These are phyloP conservation scores for Sapajus apella DNA, from an alignment of 2,113 vertebrate species.

Conservation along the genomic window DNA sequence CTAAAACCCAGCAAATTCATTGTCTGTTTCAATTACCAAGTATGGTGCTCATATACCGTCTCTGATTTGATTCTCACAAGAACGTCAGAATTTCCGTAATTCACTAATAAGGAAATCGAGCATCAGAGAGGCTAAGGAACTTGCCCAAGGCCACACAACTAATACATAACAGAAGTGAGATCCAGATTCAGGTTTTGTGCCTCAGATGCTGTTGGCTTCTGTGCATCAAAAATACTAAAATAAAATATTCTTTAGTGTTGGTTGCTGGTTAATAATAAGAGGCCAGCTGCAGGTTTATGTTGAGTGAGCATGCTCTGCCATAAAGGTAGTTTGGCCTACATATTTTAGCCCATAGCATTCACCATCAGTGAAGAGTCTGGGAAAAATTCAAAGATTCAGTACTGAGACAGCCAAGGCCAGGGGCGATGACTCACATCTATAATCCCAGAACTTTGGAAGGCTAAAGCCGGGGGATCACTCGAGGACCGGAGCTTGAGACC, in stretches of 20 bases:
- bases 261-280: background rate
- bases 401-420: background rate
- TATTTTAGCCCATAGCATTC: background rate
- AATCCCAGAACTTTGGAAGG: too few species aligned
- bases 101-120: background rate
- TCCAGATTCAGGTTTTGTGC: background rate
- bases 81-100: background rate
- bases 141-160: background rate
- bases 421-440: too few species aligned
- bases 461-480: too few species aligned
- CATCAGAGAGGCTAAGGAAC: background rate
- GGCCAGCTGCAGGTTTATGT: background rate
- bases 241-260: background rate
- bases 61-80: background rate
- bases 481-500: too few species aligned
- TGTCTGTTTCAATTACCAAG: background rate
- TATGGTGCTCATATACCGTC: background rate
- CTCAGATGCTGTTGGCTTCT: background rate
- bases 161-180: background rate
- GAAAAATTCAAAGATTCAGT: background rate
- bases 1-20: background rate
- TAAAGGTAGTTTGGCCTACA: background rate
- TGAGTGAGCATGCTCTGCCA: background rate
- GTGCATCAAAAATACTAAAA: background rate
- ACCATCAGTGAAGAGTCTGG: background rate